Conservation (phyloP, 2,888 invertebrate species). For the Lasioglossum oenotherae region DNA sequence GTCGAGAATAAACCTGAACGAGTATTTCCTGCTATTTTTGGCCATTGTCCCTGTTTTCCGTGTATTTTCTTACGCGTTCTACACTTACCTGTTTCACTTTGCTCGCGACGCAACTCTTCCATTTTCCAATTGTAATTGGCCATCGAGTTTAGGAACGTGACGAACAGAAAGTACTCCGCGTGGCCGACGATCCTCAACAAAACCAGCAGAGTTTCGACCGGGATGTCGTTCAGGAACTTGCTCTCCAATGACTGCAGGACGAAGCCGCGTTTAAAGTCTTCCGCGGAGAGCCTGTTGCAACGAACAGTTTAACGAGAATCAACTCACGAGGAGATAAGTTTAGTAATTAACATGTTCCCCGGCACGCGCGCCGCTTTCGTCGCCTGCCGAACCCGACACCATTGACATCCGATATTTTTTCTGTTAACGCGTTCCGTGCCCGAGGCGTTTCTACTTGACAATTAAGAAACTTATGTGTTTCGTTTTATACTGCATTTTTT, state of each 20-base stretch:
- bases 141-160: slow-evolving; percentile 76
- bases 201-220: slow-evolving; percentile 58
- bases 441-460: too few species aligned
- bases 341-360: not conserved
- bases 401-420: not conserved
- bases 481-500: too few species aligned
- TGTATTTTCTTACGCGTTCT: not conserved
- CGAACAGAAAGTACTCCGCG: slow-evolving; percentile 70
- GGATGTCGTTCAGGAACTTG: slow-evolving; percentile 68
- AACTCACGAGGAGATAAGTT: slow-evolving; percentile 1
- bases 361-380: not conserved
- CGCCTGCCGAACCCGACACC: not conserved
- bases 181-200: slow-evolving; percentile 73
- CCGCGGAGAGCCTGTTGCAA: slow-evolving; percentile 68
- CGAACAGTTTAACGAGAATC: not conserved
- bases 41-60: too few species aligned
- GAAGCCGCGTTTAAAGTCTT: slow-evolving; percentile 74
- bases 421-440: not conserved
- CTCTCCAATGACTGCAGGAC: slow-evolving; percentile 77
- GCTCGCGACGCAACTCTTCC: slow-evolving; percentile 42
- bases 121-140: slow-evolving; percentile 59
- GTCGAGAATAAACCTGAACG: too few species aligned
- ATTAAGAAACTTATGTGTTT: too few species aligned
- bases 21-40: too few species aligned
- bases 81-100: slow-evolving; percentile 22